Evolutionary conservation across 2,113 vertebrate genomes (phyloP), one percentile per base, ranked within the genome.

Genomic region (Ictalurus furcatus): DNA sequence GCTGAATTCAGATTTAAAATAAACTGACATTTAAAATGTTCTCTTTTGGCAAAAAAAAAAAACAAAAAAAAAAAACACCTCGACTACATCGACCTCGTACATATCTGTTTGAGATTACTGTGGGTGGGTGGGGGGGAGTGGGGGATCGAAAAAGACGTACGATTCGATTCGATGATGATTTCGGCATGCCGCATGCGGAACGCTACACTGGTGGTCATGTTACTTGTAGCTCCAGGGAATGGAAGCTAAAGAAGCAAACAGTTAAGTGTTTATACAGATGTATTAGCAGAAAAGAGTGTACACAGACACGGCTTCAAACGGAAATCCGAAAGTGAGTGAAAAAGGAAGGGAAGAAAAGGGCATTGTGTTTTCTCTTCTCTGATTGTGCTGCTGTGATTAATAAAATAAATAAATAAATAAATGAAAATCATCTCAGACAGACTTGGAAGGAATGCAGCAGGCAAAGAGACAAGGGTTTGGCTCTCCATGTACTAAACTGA

Each of bases 21-120:
- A 8, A 40, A 48, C 6, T 48, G 19, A 19, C 2, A 23, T 44
- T 23, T 23, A 23, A 44, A 76, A 44, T 12, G 3, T 44, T 21
- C 9, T 25, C 0, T 44, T 21, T 40, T 9, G 2, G 34, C 21
- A 28, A 48, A 48, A 44, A 44, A 5, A 44, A 44, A 44, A 5
- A 44, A 44, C 44, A 44, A 44, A 40, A 40, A 44, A 44, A 44
- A 44, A 44, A 44, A 44, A 44, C 40, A 6, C 40, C 44, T 7
- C 44, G 44, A 48, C 44, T 48, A 48, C 44, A 48, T 48, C 44
- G 6, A 44, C 44, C 44, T 44, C 5, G 2, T 40, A 23, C 8
- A 78, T n/a, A 79, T 79, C 76, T 52, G 76, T 52, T 79, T 79
- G 12, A 79, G 44, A 79, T 74, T 74, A 74, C 37, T 6, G 44